phyloP scores from a whole-genome alignment of 2,888 invertebrate species.

The Calameuta pallipes region DNA sequence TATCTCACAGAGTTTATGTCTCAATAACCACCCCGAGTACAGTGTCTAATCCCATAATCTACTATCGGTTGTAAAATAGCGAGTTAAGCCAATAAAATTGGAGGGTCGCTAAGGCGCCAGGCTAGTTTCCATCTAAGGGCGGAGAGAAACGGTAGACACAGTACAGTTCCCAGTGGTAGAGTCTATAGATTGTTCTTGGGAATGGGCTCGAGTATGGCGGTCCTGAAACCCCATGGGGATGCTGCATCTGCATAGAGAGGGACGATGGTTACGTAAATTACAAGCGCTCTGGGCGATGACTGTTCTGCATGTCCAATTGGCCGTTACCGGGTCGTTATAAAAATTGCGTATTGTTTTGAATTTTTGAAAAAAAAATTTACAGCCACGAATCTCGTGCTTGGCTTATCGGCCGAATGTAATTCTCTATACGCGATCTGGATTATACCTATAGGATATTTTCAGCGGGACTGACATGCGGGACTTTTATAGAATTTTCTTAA shows the following conservation, averaged over 20 bases:
- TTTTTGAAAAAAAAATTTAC: not conserved
- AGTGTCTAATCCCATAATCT: conserved; percentile 26
- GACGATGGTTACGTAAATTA: conserved; percentile 63
- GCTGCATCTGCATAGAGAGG: conserved; percentile 55
- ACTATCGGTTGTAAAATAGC: conserved; percentile 28
- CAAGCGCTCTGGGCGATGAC: conserved; percentile 56
- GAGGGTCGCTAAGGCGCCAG: conserved; percentile 20
- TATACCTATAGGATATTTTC: not conserved
- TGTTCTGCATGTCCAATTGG: conserved; percentile 25
- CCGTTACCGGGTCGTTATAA: not conserved
- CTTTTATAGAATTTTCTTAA: not conserved
- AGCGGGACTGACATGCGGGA: no score
- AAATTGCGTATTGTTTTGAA: not conserved
- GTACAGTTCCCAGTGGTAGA: not conserved
- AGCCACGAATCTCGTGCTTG: not conserved
- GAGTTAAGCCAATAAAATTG: conserved; percentile 24
- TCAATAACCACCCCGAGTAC: conserved; percentile 32
- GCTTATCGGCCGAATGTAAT: not conserved
- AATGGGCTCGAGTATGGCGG: not conserved
- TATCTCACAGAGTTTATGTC: conserved; percentile 49
- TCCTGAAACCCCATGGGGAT: conserved; percentile 33
- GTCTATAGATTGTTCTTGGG: not conserved
- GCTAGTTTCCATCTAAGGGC: not conserved
- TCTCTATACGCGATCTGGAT: not conserved
- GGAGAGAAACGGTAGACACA: not conserved